Evolutionary conservation across 1,140 invertebrate genomes (phyloP).

Genomic region (Drosophila tsacasi): DNA sequence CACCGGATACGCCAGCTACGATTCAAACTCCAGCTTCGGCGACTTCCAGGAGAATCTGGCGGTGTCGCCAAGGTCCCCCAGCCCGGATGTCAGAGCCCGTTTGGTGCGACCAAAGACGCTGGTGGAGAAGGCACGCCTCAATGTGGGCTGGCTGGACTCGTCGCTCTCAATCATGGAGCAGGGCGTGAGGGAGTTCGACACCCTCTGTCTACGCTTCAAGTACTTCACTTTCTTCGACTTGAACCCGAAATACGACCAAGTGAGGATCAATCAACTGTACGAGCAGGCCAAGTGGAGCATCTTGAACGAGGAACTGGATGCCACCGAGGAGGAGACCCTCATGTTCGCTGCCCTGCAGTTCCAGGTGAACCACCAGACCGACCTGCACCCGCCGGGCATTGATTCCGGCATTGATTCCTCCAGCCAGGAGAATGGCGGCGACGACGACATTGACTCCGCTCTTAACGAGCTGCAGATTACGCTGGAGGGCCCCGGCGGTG

Average conservation of each 20-base stretch:
- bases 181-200: conserved; percentile 96
- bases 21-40: conserved; percentile 87
- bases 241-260: conserved; percentile 96
- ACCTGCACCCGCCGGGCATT: conserved; percentile 87
- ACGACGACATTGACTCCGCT: conserved; percentile 94
- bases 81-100: conserved; percentile 91
- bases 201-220: conserved; percentile 93
- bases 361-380: conserved; percentile 96
- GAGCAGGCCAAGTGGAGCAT: conserved; percentile 99
- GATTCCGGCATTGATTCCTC: conserved; percentile 82
- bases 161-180: conserved; percentile 99
- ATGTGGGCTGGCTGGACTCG: conserved; percentile 98
- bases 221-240: conserved; percentile 98
- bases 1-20: conserved; percentile 75
- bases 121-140: conserved; percentile 97
- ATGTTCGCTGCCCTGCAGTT: conserved; percentile 99
- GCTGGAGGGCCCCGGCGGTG: conserved; percentile 90
- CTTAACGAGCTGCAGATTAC: conserved; percentile 94
- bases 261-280: conserved; percentile 99
- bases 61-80: conserved; percentile 91
- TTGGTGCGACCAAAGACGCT: conserved; percentile 95
- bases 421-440: conserved; percentile 80
- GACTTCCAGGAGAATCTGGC: conserved; percentile 92
- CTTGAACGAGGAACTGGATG: conserved; percentile 98
- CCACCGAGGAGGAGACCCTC: conserved; percentile 99